Conservation (phyloP, 1,140 invertebrate species). For the Drosophila repleta region DNA sequence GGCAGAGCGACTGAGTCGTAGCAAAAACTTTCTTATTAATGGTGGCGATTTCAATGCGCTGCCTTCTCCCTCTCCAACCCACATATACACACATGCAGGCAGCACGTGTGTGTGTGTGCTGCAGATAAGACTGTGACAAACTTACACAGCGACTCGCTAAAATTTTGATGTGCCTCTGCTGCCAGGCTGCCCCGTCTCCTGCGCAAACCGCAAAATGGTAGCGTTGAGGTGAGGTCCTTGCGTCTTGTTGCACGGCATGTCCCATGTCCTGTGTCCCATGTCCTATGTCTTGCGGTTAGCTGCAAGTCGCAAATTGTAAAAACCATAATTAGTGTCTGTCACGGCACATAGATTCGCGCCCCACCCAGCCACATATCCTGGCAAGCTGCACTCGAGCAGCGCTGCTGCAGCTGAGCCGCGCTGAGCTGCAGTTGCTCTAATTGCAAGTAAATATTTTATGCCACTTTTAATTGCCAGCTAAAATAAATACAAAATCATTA, state of each 20-base stretch:
- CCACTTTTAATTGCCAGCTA: slow-evolving; percentile 75
- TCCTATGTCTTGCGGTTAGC: slow-evolving; percentile 66
- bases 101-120: slow-evolving; percentile 20
- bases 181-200: neutral
- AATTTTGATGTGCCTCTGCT: slow-evolving; percentile 32
- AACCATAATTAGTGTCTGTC: slow-evolving; percentile 82
- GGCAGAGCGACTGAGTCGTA: slow-evolving; percentile 1
- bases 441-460: slow-evolving; percentile 82
- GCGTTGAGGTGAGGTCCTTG: slow-evolving; percentile 15
- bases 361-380: slow-evolving; percentile 2
- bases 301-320: slow-evolving; percentile 76
- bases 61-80: neutral
- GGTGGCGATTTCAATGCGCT: slow-evolving; percentile 72
- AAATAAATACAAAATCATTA: slow-evolving; percentile 81
- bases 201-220: slow-evolving; percentile 66
- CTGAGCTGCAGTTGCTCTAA: slow-evolving; percentile 61
- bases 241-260: slow-evolving; percentile 42
- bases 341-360: slow-evolving; percentile 52
- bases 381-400: slow-evolving; percentile 68
- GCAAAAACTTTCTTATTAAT: slow-evolving; percentile 77
- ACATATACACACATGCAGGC: slow-evolving; percentile 11
- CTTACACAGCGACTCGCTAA: slow-evolving; percentile 33
- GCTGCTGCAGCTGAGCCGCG: slow-evolving; percentile 36
- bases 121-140: slow-evolving; percentile 40
- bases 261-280: slow-evolving; percentile 37